Conservation (phyloP, 2,888 invertebrate genomes). For the Dioctria linearis region DNA sequence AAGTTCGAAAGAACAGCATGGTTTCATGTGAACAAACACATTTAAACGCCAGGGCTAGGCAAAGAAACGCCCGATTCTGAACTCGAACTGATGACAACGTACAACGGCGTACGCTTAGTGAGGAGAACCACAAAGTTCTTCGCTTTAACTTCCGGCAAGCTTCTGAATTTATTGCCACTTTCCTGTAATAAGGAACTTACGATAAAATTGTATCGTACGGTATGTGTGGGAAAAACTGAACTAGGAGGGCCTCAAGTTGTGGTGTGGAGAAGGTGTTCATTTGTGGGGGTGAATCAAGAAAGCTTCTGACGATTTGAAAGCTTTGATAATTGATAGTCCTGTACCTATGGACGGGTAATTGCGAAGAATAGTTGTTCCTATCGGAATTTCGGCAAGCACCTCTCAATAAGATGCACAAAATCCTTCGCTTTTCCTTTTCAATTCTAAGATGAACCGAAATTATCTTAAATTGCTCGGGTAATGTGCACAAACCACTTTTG, state of each 20-base stretch:
- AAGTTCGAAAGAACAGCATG: conserved; percentile 17
- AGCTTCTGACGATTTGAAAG: conserved; percentile 17
- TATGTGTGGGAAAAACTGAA: neutral
- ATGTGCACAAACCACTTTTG: no score
- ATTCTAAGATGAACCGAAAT: no score
- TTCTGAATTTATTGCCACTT: conserved; percentile 49
- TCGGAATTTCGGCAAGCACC: no score
- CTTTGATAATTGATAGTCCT: neutral
- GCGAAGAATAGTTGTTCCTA: no score
- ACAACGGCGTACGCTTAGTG: neutral
- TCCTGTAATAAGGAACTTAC: conserved; percentile 47
- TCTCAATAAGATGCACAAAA: no score
- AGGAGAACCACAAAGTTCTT: conserved; percentile 25
- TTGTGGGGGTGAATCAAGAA: neutral
- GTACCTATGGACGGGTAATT: neutral
- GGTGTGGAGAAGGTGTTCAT: neutral
- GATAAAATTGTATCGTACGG: conserved; percentile 37
- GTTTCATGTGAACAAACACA: neutral
- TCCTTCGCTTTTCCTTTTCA: no score
- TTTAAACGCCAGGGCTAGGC: no score
- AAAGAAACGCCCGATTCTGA: no score
- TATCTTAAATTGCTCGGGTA: no score
- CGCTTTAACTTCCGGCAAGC: conserved; percentile 43
- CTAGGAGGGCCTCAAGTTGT: neutral
- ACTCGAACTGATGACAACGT: neutral